Evolutionary conservation across 2,113 vertebrate species (phyloP), one percentile per base, ranked within the genome.

Genomic region (Phylloscopus trochilus): DNA sequence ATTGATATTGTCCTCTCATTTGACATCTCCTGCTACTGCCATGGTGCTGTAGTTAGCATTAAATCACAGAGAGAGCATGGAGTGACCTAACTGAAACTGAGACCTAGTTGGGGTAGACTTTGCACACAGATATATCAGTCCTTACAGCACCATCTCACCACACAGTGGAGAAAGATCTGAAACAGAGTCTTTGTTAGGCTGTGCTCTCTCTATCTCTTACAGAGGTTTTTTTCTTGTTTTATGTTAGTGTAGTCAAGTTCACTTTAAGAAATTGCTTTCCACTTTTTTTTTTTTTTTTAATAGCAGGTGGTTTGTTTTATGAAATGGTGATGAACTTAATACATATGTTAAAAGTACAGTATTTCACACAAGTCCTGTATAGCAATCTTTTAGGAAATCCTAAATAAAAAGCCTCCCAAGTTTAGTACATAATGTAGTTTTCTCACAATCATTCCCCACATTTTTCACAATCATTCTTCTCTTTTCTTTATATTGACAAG

Each of bases 401-500:
- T 66, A 67, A 77, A 83, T 49, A 77, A 76, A 85, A 79, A 83
- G 3, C 23, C 13, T 84, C 15, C 13, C 22, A 64, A 37, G 22
- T 63, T 83, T 46, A 69, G 11, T 23, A 16, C 53, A n/a, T 66
- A 7, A 49, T 55, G 9, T 21, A 77, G 60, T 73, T 87, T 26
- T 90, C 17, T 82, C 53, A 82, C 58, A 73, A 17, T 79, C 58
- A n/a, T 60, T 93, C n/a, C 26, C 82, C 30, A 16, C 24, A 47
- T 2, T 20, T 91, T 24, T 84, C 19, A 81, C 56, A 76, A 31
- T 73, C 58, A 43, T 60, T 92, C 28, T 9, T 84, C 39, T 87
- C 60, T 93, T 92, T 89, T 46, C 69, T 68, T 82, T 91, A 33
- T 87, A 74, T 79, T 93, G 73, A 85, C 53, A 67, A 66, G 37